Percentiles rank a stretch among this genome's conserved stretches.
Conservation (phyloP, 2,888 invertebrate genomes). For the Strigamia maritima region DNA sequence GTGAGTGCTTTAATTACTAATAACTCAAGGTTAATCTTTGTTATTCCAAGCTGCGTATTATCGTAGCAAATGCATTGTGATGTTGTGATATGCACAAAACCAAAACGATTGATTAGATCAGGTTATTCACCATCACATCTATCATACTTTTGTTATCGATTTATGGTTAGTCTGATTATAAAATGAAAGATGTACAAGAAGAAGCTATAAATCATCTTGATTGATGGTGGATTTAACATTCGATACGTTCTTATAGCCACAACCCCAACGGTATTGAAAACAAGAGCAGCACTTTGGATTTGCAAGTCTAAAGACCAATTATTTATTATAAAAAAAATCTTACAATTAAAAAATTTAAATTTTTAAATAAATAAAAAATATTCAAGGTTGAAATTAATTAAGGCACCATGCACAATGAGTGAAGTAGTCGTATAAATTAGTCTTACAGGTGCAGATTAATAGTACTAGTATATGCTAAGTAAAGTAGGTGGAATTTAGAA, state of each 20-base stretch:
- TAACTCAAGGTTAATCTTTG: too few species aligned
- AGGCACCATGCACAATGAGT: background rate
- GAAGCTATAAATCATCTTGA: background rate
- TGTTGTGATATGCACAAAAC: too few species aligned
- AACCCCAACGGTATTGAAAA: background rate
- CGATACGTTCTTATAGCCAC: background rate
- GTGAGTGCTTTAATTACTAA: too few species aligned
- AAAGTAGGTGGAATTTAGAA: background rate
- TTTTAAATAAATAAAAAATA: background rate
- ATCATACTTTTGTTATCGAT: background rate
- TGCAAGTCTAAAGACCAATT: too few species aligned
- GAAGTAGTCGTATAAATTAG: background rate
- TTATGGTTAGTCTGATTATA: background rate
- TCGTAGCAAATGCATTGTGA: too few species aligned
- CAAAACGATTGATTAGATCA: too few species aligned
- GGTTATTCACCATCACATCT: background rate
- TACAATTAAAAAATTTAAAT: too few species aligned
- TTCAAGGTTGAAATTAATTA: background rate
- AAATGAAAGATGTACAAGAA: background rate
- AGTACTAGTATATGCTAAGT: background rate
- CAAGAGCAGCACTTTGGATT: background rate
- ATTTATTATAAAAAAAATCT: too few species aligned
- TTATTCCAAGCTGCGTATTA: too few species aligned
- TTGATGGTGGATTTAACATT: background rate
- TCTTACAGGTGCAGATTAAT: background rate